phyloP scores from a whole-genome alignment of 2,113 vertebrate genomes.

The Euleptes europaea region DNA sequence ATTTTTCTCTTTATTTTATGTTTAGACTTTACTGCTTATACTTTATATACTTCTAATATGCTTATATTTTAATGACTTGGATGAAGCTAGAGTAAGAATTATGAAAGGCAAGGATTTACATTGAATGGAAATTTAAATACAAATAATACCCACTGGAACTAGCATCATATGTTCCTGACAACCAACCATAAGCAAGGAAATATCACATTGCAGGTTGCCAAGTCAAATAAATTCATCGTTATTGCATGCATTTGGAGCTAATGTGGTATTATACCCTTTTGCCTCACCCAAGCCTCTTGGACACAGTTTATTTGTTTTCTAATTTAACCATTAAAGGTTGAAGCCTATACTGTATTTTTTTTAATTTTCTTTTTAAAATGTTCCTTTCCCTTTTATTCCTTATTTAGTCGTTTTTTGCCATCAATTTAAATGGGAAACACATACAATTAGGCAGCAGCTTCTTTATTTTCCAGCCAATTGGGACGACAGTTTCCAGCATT shows the following conservation, averaged over 20 bases:
- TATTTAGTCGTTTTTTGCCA: too few species aligned
- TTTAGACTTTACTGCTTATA: too few species aligned
- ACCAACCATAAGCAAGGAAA: neutral
- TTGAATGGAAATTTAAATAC: conserved; percentile 6
- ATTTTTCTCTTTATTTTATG: too few species aligned
- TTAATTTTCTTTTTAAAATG: too few species aligned
- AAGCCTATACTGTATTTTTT: too few species aligned
- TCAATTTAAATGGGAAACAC: too few species aligned
- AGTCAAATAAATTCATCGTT: neutral
- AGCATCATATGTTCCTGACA: neutral
- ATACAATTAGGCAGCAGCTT: too few species aligned
- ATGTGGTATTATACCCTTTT: neutral
- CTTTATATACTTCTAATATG: too few species aligned
- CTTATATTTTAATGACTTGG: neutral
- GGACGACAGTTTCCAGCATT: too few species aligned
- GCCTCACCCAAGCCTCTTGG: neutral
- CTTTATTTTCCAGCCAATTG: too few species aligned
- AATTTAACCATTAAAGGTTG: neutral
- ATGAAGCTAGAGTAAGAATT: neutral
- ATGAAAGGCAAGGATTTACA: neutral
- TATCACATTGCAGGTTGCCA: neutral
- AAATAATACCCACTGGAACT: neutral
- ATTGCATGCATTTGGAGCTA: neutral
- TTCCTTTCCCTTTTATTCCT: too few species aligned
- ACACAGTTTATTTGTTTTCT: conserved; percentile 1